Base-by-base conservation (phyloP, 1,140 invertebrate genomes). In the Brachionus rubens region DNA sequence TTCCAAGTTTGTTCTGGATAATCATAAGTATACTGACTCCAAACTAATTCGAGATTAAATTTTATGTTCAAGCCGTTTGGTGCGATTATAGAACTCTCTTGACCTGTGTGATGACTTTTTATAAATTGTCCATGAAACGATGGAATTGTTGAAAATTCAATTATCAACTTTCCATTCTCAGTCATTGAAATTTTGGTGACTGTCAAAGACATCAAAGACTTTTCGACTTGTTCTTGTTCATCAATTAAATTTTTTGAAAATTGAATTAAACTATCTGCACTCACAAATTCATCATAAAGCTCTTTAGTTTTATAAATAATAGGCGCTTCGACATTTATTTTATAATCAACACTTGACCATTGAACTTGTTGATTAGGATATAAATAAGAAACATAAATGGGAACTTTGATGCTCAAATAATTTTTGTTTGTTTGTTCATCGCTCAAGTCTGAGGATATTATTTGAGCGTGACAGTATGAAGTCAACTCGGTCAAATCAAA, bases 401-500 rank as follows among this genome's bases (percentile, higher is more conserved):
- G 86, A 6, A 87, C 82, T 1, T 81, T 79, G 4, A 86, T 82
- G 7, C 85, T 85, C 19, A 86, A 77, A 76, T 84, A 83, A 0
- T 81, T 86, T 78, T 84, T 78, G 7, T 80, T 82, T 78, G 75
- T 70, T 84, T 81, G 65, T 80, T 80, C 9, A 83, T 80, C 80
- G 68, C 83, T 78, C 77, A 86, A 86, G 78, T 86, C 82, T 3
- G 85, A 83, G 3, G 82, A 79, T 12, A 86, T 46, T 72, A 72
- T 72, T 50, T 72, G 46, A 72, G 68, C 86, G 26, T 85, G 85
- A 80, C 86, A 87, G 2, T 82, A 78, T 77, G 86, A 84, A 19
- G 86, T 81, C 54, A 87, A 79, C 70, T 87, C 83, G 6, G 83
- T 81, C 83, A 87, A 84, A 72, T 84, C 81, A 79, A 84, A 87